phyloP scores from a whole-genome alignment of 1,140 invertebrate species.

The Bombyx mori region ASM3026992v2 NC_085110.1:5339501-5340000 shows the following conservation, averaged over 20 bases:
- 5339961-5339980: slow-evolving; percentile 73
- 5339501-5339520: slow-evolving; percentile 38
- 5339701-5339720: slow-evolving; percentile 36
- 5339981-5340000: slow-evolving; percentile 77
- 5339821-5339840: slow-evolving; percentile 48
- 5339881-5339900: slow-evolving; percentile 67
- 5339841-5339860: slow-evolving; percentile 58
- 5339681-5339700: slow-evolving; percentile 53
- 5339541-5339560: slow-evolving; percentile 78
- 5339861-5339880: slow-evolving; percentile 69
- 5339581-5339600: slow-evolving; percentile 85
- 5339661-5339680: slow-evolving; percentile 75
- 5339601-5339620: slow-evolving; percentile 39
- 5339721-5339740: slow-evolving; percentile 51
- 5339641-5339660: slow-evolving; percentile 75
- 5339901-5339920: slow-evolving; percentile 72
- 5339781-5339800: slow-evolving; percentile 82
- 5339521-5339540: slow-evolving; percentile 60
- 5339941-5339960: slow-evolving; percentile 62
- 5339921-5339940: slow-evolving; percentile 75
- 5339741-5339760: slow-evolving; percentile 78
- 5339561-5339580: slow-evolving; percentile 83
- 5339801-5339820: slow-evolving; percentile 67
- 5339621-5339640: slow-evolving; percentile 45
- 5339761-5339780: slow-evolving; percentile 85